Base-by-base conservation (phyloP, 2,797 vertebrate genomes). In the Odontamblyopus lacepedii region DNA sequence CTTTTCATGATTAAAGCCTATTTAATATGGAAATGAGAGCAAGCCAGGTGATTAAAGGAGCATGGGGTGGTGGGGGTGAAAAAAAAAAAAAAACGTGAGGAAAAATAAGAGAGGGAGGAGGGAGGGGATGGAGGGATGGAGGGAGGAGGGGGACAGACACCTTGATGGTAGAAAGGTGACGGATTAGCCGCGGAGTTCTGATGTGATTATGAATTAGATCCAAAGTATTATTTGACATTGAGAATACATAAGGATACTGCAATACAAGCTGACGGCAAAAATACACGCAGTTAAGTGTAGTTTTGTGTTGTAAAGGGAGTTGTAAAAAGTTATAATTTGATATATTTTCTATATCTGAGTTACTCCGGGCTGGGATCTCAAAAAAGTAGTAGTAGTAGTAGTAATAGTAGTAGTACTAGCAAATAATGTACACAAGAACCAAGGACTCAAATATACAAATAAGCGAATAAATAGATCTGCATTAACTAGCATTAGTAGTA, bases 1-100 rank as follows among this genome's bases (percentile, higher is more conserved):
- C 97, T 97, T 98, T 98, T 98, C 96, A 98, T 98, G 97, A 99
- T 98, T 98, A 98, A 98, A 98, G 96, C 97, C 98, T 98, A 98
- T 98, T 98, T 98, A 99, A 98, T 98, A 99, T 99, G 98, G 96
- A 98, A 99, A 99, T 99, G 97, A 98, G 96, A 95, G 95, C 96
- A 96, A 96, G 96, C 96, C 97, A 97, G 96, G 96, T 98, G 97
- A 98, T 98, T 99, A 99, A 96, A 97, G 95, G 92, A 94, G 93
- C 90, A 92, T 78, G 88, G 90, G 90, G 92, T 89, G 92, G 91
- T 88, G 85, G 88, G 88, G 90, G 77, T 66, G 56, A 75, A 78
- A 82, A 88, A 80, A 81, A 78, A 44, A 35, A 16, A 61, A 44
- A 27, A 38, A n/a, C 12, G 26, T 30, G 55, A 11, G 23, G 56